These are phyloP conservation scores for Enteromius unitaeniatus DNA, from an alignment of 2,797 vertebrate species.

Conservation along the genomic window DNA sequence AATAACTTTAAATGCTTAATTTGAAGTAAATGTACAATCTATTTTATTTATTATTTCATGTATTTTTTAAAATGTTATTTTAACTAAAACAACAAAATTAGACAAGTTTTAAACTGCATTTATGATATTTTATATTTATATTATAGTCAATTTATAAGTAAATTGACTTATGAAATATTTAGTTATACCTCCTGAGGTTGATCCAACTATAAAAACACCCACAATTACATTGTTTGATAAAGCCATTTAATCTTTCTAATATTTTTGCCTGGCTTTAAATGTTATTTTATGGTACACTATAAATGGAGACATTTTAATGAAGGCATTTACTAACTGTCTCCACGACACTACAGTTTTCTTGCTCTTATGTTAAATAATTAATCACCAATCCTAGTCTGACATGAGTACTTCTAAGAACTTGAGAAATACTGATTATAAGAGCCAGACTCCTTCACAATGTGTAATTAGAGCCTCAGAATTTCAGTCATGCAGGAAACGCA, in stretches of 20 bases:
- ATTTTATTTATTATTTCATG: neutral
- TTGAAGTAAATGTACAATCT: neutral
- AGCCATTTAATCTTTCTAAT: neutral
- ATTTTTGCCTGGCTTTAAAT: neutral
- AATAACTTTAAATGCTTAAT: too few relatives aligned
- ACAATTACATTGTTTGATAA: neutral
- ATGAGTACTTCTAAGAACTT: slow-evolving; percentile 44
- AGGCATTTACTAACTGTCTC: slow-evolving; percentile 29
- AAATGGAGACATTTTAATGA: slow-evolving; percentile 27
- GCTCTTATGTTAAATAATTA: slow-evolving; percentile 49
- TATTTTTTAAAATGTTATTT: neutral
- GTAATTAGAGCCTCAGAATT: slow-evolving; percentile 31
- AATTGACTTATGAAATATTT: neutral
- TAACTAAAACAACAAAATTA: neutral
- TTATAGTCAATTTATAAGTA: too few relatives aligned
- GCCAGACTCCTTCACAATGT: slow-evolving; percentile 36
- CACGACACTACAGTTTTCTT: slow-evolving; percentile 38
- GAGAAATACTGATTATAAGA: slow-evolving; percentile 45
- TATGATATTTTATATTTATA: too few relatives aligned
- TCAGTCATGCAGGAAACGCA: slow-evolving; percentile 1
- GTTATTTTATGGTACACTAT: neutral
- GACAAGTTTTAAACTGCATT: neutral
- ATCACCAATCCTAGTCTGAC: slow-evolving; percentile 46
- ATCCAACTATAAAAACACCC: neutral
- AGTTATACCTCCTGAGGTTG: neutral